Evolutionary conservation across 35 echinoderm and acorn worm genomes (phyloP).

Genomic region (Apostichopus californicus): DNA sequence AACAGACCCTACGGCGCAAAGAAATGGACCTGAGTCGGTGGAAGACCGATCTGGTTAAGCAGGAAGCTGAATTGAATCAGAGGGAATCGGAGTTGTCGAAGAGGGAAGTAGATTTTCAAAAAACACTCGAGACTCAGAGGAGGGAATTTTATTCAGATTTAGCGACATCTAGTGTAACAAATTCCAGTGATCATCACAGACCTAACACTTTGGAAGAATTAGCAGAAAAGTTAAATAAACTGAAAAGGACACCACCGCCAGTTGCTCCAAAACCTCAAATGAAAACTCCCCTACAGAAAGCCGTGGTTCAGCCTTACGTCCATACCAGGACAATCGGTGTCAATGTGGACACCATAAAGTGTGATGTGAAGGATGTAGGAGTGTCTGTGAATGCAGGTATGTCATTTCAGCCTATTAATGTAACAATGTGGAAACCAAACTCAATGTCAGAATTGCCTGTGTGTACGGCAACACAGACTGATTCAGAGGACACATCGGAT

Average conservation of each 20-base stretch:
- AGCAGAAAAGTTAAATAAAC: conserved; percentile 39
- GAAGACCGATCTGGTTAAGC: not conserved
- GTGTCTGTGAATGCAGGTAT: not conserved
- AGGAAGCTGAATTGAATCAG: not conserved
- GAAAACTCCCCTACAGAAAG: not conserved
- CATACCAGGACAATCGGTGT: conserved; percentile 73
- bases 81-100: not conserved
- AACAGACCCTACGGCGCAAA: not conserved
- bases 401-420: conserved; percentile 19
- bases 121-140: not conserved
- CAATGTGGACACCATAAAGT: conserved; percentile 63
- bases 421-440: conserved; percentile 58
- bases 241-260: conserved; percentile 41
- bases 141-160: not conserved
- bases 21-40: conserved; percentile 5
- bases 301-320: conserved; percentile 31
- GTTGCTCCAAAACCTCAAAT: conserved; percentile 30
- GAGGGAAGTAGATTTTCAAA: not conserved
- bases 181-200: conserved; percentile 7
- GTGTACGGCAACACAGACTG: conserved; percentile 21
- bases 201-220: conserved; percentile 49
- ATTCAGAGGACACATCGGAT: not conserved
- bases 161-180: not conserved
- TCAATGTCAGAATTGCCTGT: not conserved
- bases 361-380: conserved; percentile 38